Base-by-base conservation (phyloP, 92 coral and sea anemone species). In the Zoanthus sansibaricus region DNA sequence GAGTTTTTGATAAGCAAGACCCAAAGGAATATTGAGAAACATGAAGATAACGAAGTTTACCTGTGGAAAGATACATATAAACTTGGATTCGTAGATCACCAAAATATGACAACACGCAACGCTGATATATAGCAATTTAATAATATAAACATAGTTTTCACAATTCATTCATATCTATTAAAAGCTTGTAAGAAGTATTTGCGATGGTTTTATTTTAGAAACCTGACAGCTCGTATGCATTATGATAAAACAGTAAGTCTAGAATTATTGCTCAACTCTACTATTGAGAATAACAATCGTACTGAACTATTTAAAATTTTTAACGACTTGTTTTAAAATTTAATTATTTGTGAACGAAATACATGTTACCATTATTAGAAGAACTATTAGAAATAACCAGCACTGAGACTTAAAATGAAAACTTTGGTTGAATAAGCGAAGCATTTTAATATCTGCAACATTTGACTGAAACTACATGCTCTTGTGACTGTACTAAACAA, bases 1-100 rank as follows among this genome's bases (percentile, higher is more conserved):
- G 21, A 80, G 30, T 6, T 11, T 14, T 80, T 55, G 85, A 49
- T 64, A 80, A 20, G 66, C 16, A n/a, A 80, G 44, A 5, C 85
- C 85, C 56, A 80, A 33, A 9, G 85, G 85, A 46, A 80, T 70
- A 66, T 80, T 80, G 11, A 80, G 85, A 16, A 8, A 20, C 85
- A 80, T 80, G 46, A 80, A 64, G 59, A 80, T 59, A 20, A 80
- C 62, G 30, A 80, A 80, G 73, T 80, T 66, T 25, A 80, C 85
- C 85, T 80, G 85, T 44, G 4, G 69, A 18, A 64, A n/a, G 17
- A 46, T 21, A 30, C 14, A 9, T 71, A 42, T 20, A 16, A 9
- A 8, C 17, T 30, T 9, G 31, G 21, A 16, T 62, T 62, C 7
- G 6, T 69, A 67, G 21, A 67, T 13, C 14, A 33, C 4, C 1